Evolutionary conservation across 1,140 invertebrate genomes (phyloP).

Genomic region (Lepidurus arcticus): DNA sequence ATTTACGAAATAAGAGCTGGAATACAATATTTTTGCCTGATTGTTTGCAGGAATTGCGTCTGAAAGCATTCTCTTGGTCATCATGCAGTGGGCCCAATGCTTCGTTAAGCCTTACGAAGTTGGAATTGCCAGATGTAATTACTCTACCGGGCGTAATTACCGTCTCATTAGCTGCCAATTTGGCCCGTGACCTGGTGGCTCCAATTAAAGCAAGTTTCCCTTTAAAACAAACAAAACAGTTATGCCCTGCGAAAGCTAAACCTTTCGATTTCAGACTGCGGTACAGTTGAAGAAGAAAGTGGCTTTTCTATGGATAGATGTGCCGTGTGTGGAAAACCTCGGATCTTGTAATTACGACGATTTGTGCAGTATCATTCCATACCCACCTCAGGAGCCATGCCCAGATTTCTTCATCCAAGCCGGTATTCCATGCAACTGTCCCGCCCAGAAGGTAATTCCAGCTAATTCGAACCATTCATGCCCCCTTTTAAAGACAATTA

Average conservation of each 20-base stretch:
- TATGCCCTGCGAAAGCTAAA: neutral
- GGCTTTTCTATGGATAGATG: constrained; percentile 26
- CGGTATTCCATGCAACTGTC: constrained; percentile 29
- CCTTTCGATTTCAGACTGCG: neutral
- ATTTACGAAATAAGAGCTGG: neutral
- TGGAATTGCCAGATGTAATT: constrained; percentile 27
- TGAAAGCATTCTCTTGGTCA: neutral
- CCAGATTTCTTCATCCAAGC: constrained; percentile 25
- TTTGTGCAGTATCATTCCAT: constrained; percentile 29
- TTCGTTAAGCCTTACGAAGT: neutral
- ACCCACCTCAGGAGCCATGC: constrained; percentile 26
- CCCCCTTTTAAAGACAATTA: neutral
- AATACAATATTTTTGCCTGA: neutral
- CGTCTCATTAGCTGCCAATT: constrained; percentile 25
- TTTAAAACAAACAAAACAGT: neutral
- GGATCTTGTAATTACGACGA: constrained; percentile 33
- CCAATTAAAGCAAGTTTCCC: constrained; percentile 27
- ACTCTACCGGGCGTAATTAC: constrained; percentile 29
- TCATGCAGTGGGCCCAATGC: constrained; percentile 31
- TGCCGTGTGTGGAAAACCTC: constrained; percentile 28
- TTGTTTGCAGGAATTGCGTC: neutral
- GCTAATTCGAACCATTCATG: neutral
- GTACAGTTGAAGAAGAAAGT: constrained; percentile 29
- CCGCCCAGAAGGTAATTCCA: constrained; percentile 23
- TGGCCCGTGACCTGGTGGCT: neutral